These are phyloP conservation scores for Halcyon leucocephala DNA, from an alignment of 2,797 vertebrate species.

Conservation along the genomic window DNA sequence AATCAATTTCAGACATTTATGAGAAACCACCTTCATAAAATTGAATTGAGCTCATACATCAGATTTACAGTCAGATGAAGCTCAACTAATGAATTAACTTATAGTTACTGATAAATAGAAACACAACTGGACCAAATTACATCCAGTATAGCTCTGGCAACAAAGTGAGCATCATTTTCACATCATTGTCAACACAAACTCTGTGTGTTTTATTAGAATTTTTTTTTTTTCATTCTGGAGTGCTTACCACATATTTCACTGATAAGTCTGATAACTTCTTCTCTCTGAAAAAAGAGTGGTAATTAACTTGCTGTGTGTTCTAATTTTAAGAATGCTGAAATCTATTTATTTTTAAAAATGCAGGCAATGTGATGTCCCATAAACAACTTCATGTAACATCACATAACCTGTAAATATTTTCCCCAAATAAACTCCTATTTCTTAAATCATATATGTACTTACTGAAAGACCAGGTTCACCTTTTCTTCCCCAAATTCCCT, in stretches of 20 bases:
- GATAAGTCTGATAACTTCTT: slow-evolving; percentile 87
- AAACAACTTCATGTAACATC: not conserved
- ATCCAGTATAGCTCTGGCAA: not conserved
- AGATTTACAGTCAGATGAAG: not conserved
- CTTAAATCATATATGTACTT: slow-evolving; percentile 62
- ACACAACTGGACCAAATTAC: not conserved
- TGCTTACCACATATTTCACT: slow-evolving; percentile 89
- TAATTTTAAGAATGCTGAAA: not conserved
- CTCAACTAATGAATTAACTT: not conserved
- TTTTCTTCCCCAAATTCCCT: slow-evolving; percentile 85
- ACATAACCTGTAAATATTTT: not conserved
- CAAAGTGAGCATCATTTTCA: not conserved
- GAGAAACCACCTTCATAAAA: not conserved
- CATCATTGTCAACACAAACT: not conserved
- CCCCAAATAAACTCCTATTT: not conserved
- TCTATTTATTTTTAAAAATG: not conserved
- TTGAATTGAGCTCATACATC: not conserved
- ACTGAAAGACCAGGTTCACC: slow-evolving; percentile 88
- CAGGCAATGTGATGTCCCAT: not conserved
- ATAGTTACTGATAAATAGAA: not conserved
- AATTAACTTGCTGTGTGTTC: not conserved
- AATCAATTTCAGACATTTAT: not conserved
- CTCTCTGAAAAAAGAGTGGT: slow-evolving; percentile 79
- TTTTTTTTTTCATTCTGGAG: not conserved
- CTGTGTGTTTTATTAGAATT: not conserved